Evolutionary conservation across 2,797 vertebrate genomes (phyloP), one percentile per base, ranked within the genome.

Genomic region (Muraenolepis orangiensis): DNA sequence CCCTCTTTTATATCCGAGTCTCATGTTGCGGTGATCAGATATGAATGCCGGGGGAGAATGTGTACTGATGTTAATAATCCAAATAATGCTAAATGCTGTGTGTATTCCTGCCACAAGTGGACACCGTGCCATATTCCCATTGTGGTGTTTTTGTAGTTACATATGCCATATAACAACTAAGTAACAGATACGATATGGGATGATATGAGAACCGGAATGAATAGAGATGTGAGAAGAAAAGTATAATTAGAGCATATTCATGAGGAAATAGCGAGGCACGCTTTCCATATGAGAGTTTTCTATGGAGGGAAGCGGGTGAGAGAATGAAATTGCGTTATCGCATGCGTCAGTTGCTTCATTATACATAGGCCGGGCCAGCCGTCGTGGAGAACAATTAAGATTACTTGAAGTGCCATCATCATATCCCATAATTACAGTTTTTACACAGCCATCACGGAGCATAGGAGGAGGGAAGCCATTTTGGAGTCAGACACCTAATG

Each of bases 321-420:
- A 32, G 28, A 67, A 85, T 84, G 69, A 74, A 84, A 86, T 86
- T 40, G n/a, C n/a, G 79, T 69, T 72, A 61, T 67, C 80, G 69
- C 76, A 74, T 80, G 82, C 70, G 81, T 81, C 80, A 72, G 80
- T n/a, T n/a, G 64, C 72, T 80, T 85, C 84, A 86, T 88, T 84
- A 87, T 70, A 79, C 30, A n/a, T 77, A 69, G 70, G 74, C 74
- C 74, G 71, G 72, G 76, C 74, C 18, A 73, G 75, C 76, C 66
- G 83, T 81, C 84, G 80, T 85, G 84, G 71, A 72, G 75, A 81
- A 86, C 86, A 87, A 89, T 86, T 80, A 86, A 76, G 80, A 74
- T 75, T 71, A 76, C 83, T 82, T 75, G 80, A 86, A 71, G 79
- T 79, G 78, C 86, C 77, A 75, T 84, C 84, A 81, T 70, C 75